Percentiles rank a stretch among this genome's conserved stretches.
phyloP scores from a whole-genome alignment of 2,888 invertebrate species.

The Lycocerus yunnanus region DNA sequence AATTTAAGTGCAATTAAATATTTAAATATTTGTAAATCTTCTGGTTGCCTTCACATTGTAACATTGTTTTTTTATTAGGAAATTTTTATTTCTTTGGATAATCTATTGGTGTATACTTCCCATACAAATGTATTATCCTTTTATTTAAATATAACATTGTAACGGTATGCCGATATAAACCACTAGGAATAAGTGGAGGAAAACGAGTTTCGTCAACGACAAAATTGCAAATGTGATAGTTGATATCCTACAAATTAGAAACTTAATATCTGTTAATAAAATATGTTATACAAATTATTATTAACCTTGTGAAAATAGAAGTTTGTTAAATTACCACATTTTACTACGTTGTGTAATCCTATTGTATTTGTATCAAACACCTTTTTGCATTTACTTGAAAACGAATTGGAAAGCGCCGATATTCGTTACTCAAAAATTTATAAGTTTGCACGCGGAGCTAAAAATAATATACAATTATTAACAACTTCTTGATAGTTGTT shows the following conservation, averaged over 20 bases:
- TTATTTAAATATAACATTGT: not conserved
- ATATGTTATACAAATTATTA: not conserved
- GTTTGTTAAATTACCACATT: not conserved
- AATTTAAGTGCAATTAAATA: too few relatives aligned
- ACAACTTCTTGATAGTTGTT: too few relatives aligned
- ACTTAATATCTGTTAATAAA: too few relatives aligned
- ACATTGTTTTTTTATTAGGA: too few relatives aligned
- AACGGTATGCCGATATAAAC: not conserved
- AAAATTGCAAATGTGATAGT: not conserved
- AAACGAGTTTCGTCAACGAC: not conserved
- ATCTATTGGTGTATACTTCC: not conserved
- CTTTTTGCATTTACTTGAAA: not conserved
- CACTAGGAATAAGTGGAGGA: not conserved
- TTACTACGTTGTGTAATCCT: not conserved
- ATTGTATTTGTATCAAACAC: not conserved
- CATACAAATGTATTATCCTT: not conserved
- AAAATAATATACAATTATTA: not conserved
- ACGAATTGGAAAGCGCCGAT: not conserved
- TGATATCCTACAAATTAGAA: not conserved
- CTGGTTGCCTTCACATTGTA: too few relatives aligned
- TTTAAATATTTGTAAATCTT: too few relatives aligned
- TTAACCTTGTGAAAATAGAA: not conserved
- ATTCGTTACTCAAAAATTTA: not conserved
- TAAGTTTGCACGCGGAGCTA: not conserved
- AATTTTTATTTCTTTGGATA: too few relatives aligned